A percentile compares a stretch with the other conserved stretches of the same genome.
phyloP scores from a whole-genome alignment of 1,140 invertebrate species.

The Drosophila equinoxialis region DNA sequence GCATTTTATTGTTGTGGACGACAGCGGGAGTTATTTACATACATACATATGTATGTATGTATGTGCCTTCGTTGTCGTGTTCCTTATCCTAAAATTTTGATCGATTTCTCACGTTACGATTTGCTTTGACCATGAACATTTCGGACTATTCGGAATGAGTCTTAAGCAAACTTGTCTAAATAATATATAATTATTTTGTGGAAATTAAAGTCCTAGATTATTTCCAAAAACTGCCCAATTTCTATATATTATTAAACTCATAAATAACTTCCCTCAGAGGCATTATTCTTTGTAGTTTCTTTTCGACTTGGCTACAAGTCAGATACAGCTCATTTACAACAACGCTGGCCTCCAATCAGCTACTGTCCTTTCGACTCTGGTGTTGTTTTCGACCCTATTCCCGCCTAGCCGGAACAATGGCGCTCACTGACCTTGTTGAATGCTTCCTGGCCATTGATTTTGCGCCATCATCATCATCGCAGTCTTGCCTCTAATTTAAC shows the following conservation, averaged over 20 bases:
- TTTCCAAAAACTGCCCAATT: not conserved
- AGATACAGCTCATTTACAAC: constrained; percentile 50
- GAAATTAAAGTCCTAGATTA: not conserved
- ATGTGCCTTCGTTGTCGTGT: not conserved
- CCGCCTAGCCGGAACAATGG: constrained; percentile 39
- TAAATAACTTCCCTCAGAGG: constrained; percentile 1
- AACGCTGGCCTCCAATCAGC: constrained; percentile 27
- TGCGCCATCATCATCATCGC: constrained; percentile 37
- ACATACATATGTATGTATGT: not conserved
- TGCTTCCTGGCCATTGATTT: constrained; percentile 69
- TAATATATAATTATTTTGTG: not conserved
- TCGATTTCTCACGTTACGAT: not conserved
- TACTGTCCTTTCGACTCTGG: constrained; percentile 13
- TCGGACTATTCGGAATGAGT: too few species aligned
- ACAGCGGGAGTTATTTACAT: constrained; percentile 1
- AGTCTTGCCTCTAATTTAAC: constrained; percentile 44
- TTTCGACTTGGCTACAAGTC: constrained; percentile 41
- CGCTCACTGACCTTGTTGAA: constrained; percentile 52
- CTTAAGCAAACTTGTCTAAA: too few species aligned
- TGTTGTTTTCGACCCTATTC: constrained; percentile 23
- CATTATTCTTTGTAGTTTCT: constrained; percentile 1
- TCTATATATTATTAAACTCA: constrained; percentile 1
- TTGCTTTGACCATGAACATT: too few species aligned
- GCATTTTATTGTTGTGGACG: constrained; percentile 37
- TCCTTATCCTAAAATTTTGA: not conserved